Percentiles rank a stretch among this genome's conserved stretches.
Conservation (phyloP, 2,888 invertebrate genomes). For the Julus scanicus region DNA sequence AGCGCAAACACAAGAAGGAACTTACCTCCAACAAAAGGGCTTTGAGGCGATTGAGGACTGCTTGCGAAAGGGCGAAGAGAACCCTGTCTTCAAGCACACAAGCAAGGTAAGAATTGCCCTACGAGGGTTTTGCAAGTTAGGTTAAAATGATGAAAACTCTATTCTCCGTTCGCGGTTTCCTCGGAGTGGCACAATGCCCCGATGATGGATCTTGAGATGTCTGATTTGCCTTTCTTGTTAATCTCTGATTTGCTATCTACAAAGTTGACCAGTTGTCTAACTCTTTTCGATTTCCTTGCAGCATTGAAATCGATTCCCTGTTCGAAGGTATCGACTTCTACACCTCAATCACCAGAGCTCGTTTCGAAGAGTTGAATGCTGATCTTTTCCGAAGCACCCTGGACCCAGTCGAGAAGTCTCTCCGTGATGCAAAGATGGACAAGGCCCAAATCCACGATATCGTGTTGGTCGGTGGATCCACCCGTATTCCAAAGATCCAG, state of each 20-base stretch:
- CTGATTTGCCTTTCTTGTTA: too few relatives aligned
- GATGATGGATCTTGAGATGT: too few relatives aligned
- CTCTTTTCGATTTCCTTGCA: too few relatives aligned
- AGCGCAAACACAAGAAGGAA: slow-evolving; percentile 98
- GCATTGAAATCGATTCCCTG: slow-evolving; percentile 98
- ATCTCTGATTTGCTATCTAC: too few relatives aligned
- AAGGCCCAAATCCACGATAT: slow-evolving; percentile 99
- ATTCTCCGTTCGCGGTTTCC: too few relatives aligned
- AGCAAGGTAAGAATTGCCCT: too few relatives aligned
- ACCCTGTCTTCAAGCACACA: too few relatives aligned
- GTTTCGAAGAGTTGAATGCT: slow-evolving; percentile 99
- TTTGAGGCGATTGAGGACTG: slow-evolving; percentile 87
- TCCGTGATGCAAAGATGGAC: slow-evolving; percentile 99
- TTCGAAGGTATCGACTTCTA: slow-evolving; percentile 99
- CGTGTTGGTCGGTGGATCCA: slow-evolving; percentile 98
- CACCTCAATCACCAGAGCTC: slow-evolving; percentile 96
- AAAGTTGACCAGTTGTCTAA: too few relatives aligned
- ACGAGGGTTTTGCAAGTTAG: too few relatives aligned
- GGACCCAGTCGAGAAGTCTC: slow-evolving; percentile 93
- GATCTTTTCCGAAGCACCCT: slow-evolving; percentile 82
- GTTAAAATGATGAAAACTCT: slow-evolving; percentile 79
- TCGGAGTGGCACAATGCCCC: too few relatives aligned
- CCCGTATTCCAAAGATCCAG: slow-evolving; percentile 97
- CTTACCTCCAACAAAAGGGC: slow-evolving; percentile 93
- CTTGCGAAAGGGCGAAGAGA: too few relatives aligned